Evolutionary conservation across 2,888 invertebrate genomes (phyloP).

Genomic region (Galerucella pusilla): DNA sequence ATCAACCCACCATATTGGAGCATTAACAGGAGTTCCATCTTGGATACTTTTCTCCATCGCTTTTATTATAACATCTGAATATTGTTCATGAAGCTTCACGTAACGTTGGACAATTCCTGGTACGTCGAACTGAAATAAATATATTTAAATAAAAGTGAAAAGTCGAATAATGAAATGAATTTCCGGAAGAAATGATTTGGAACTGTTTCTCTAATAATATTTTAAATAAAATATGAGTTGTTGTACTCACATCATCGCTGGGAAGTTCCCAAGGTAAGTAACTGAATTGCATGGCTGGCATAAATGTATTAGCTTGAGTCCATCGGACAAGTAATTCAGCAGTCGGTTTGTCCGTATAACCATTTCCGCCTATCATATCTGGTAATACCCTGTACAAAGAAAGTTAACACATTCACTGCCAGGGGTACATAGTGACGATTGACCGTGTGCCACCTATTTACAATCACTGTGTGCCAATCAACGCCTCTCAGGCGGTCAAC

Average conservation of each 20-base stretch:
- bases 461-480: too few species aligned
- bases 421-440: too few species aligned
- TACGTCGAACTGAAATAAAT: constrained; percentile 65
- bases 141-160: not conserved
- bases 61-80: constrained; percentile 71
- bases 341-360: constrained; percentile 57
- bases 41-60: constrained; percentile 72
- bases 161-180: too few species aligned
- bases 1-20: constrained; percentile 88
- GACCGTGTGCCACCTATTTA: too few species aligned
- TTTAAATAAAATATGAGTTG: not conserved
- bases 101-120: constrained; percentile 73
- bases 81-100: constrained; percentile 73
- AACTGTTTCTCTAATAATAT: too few species aligned
- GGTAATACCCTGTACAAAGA: constrained; percentile 71
- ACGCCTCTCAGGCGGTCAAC: too few species aligned
- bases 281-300: constrained; percentile 85
- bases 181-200: too few species aligned
- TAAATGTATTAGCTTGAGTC: constrained; percentile 81
- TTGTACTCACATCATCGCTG: constrained; percentile 49
- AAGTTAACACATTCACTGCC: too few species aligned
- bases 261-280: constrained; percentile 80
- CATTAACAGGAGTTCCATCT: constrained; percentile 78
- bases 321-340: constrained; percentile 81
- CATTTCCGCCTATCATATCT: constrained; percentile 80